Base-by-base conservation (phyloP, 2,113 vertebrate genomes). In the Tachysurus vachellii region DNA sequence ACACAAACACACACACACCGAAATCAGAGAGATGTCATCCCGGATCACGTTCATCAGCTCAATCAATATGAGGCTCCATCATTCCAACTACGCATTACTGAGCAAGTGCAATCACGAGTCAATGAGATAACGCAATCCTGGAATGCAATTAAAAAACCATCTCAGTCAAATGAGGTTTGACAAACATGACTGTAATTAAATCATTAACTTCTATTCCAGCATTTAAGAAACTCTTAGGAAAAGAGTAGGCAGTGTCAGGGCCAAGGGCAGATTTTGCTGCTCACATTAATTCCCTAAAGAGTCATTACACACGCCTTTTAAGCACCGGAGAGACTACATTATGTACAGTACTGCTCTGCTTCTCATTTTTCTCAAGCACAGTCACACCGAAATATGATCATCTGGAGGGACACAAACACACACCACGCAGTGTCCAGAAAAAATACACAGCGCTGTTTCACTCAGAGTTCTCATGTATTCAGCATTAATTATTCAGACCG, bases 401-500 rank as follows among this genome's bases (percentile, higher is more conserved):
- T 75, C 28, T 94, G 88, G 85, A 12, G 19, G 88, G 87, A 92
- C 89, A 89, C 87, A 87, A 83, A 89, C 80, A 87, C 89, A 89
- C 89, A 91, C 87, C 80, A 82, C 66, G 17, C 75, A 77, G 44
- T 47, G 66, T 75, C 75, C 61, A 57, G 81, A n/a, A 80, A 83
- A 57, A 50, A 88, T 59, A 82, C 83, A 91, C 86, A 88, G 79
- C 70, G 68, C 87, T 88, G 76, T 85, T 89, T 90, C 86, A 87
- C 85, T 86, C 89, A 81, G 73, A 88, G 84, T 89, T 87, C 86
- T 89, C 86, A 89, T 89, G 87, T 90, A 89, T 90, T 89, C 66
- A 80, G 61, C 90, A 92, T 92, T 88, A 92, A 91, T 91, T 91
- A 92, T 91, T 90, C 86, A 91, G 87, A 82, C 82, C 26, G 54